Base-by-base conservation (phyloP, 2,113 vertebrate genomes). In the Apteryx owenii region DNA sequence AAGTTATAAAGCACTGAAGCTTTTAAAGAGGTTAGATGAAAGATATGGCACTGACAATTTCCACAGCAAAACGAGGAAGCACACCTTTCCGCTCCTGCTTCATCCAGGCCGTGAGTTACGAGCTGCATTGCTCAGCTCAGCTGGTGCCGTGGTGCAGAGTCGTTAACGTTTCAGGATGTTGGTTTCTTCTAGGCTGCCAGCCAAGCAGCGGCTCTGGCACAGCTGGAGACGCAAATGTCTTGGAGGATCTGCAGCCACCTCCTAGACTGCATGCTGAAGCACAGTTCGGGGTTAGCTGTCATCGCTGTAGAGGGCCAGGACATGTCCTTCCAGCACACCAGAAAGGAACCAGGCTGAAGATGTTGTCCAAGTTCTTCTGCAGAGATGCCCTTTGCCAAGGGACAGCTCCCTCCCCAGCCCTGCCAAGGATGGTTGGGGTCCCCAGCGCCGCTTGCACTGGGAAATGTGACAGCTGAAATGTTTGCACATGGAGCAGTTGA, bases 301-400 rank as follows among this genome's bases (percentile, higher is more conserved):
- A 5, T 13, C 46, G 48, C 38, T 4, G 5, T 4, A 26, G 19
- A 25, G 28, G 12, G 38, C 10, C 0, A 3, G 33, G 40, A 21
- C 16, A 9, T 6, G 18, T 22, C 62, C n/a, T 56, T 50, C 13
- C 28, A 77, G 33, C 54, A 58, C 33, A 40, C 10, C 19, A 25
- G 8, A 56, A n/a, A n/a, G 28, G 50, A 72, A 19, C 10, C 50
- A 28, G 5, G 19, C 65, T 58, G 81, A n/a, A 73, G 54, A 36
- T 17, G 20, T 22, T 44, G 48, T 42, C 36, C 40, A 28, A 12
- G n/a, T 23, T 54, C 36, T 71, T 54, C 21, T 38, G 64, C 12
- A 7, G 48, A 54, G 65, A 20, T 38, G n/a, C 16, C 12, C 17
- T 8, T 50, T 3, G 33, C 50, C 20, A 33, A 1, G 10, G 31